Percentiles rank a stretch among this genome's conserved stretches.
These are phyloP conservation scores for Eublepharis macularius DNA, from an alignment of 2,113 vertebrate genomes.

Conservation along the genomic window DNA sequence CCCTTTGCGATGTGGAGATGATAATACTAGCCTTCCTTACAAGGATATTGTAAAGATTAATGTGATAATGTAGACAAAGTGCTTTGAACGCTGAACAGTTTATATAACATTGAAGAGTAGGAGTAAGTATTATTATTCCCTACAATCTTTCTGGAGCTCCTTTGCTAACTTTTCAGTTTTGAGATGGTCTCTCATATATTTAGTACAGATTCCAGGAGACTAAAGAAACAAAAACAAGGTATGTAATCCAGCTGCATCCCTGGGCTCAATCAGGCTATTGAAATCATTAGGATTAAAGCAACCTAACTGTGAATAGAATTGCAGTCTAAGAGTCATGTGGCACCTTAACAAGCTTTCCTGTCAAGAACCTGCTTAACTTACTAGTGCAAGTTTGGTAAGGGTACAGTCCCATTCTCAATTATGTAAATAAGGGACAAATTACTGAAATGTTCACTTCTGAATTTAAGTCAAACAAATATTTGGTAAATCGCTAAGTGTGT, in stretches of 20 bases:
- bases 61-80: no score
- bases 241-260: neutral
- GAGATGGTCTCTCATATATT: neutral
- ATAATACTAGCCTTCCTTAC: no score
- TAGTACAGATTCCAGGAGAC: neutral
- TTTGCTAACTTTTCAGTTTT: neutral
- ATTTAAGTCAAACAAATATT: conserved; percentile 39
- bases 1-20: no score
- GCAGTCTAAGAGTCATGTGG: neutral
- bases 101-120: no score
- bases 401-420: conserved; percentile 19
- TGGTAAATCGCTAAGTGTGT: neutral
- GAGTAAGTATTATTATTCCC: no score
- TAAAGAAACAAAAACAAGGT: neutral
- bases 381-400: neutral
- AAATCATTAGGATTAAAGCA: neutral
- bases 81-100: no score
- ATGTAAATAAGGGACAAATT: conserved; percentile 36
- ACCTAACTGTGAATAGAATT: neutral
- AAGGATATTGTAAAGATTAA: no score
- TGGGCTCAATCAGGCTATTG: neutral
- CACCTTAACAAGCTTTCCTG: neutral
- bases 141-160: neutral
- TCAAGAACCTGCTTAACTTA: neutral
- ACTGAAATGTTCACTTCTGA: neutral